Percentiles rank a stretch among this genome's conserved stretches.
Conservation (phyloP, 1,140 invertebrate genomes). For the Drosophila kepulauana region DNA sequence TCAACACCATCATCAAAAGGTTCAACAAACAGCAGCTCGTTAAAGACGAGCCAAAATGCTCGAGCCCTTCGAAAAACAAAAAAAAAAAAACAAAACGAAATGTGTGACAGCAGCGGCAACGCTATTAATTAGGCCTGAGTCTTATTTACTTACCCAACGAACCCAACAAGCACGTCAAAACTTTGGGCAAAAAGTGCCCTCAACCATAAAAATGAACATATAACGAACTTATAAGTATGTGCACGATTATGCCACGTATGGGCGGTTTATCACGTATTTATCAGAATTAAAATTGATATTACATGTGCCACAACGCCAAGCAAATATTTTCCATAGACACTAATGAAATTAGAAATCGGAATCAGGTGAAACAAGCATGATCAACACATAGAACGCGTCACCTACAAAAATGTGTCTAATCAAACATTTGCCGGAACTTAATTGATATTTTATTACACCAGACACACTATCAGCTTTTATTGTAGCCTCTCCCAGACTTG, state of each 20-base stretch:
- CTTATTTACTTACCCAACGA: constrained; percentile 17
- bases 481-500: background rate
- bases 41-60: constrained; percentile 19
- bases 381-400: background rate
- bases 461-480: background rate
- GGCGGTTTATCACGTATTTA: constrained; percentile 18
- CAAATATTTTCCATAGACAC: background rate
- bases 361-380: background rate
- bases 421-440: background rate
- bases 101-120: constrained; percentile 12
- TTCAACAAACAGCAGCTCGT: constrained; percentile 34
- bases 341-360: background rate
- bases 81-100: constrained; percentile 3
- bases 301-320: background rate
- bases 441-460: constrained; percentile 6
- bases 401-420: background rate
- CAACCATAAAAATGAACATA: constrained; percentile 24
- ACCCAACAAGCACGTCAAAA: constrained; percentile 14
- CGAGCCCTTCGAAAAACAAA: constrained; percentile 2
- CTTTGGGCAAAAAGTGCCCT: constrained; percentile 1
- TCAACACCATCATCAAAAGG: constrained; percentile 6
- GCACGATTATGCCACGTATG: constrained; percentile 22
- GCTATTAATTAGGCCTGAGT: constrained; percentile 39
- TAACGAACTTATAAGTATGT: constrained; percentile 11
- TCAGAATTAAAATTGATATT: constrained; percentile 7